These are phyloP conservation scores for Xestoiulus laeticollis DNA, from an alignment of 2,888 invertebrate genomes.

Conservation along the genomic window DNA sequence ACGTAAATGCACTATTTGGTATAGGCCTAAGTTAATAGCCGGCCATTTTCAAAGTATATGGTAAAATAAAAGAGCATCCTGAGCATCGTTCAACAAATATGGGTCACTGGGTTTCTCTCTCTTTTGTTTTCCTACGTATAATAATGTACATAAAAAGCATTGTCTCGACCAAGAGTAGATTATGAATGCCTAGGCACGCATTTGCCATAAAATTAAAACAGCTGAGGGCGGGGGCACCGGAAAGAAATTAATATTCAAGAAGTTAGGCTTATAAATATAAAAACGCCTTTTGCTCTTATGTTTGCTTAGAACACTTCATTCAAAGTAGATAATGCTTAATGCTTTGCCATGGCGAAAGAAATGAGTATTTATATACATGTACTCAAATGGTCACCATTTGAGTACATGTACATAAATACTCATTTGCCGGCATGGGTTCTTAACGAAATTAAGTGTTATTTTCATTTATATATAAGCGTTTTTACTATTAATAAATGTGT, in stretches of 20 bases:
- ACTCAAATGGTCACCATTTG: too few species aligned
- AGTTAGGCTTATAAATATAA: background rate
- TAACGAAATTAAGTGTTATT: too few species aligned
- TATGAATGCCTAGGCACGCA: background rate
- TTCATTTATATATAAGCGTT: too few species aligned
- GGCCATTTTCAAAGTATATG: background rate
- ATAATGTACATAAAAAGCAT: background rate
- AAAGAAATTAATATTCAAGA: conserved; percentile 1
- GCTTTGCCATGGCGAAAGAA: background rate
- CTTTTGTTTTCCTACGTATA: background rate
- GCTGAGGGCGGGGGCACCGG: background rate
- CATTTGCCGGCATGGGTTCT: too few species aligned
- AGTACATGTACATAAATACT: too few species aligned
- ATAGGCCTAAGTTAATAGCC: too few species aligned
- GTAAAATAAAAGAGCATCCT: background rate
- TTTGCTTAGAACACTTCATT: background rate
- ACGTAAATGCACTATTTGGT: too few species aligned
- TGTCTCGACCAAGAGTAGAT: background rate
- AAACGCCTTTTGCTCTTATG: background rate
- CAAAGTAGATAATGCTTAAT: background rate
- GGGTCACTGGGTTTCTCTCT: background rate
- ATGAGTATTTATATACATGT: background rate
- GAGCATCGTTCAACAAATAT: background rate
- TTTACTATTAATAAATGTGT: too few species aligned
- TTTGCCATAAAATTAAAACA: conserved; percentile 19